Conservation (phyloP, 2,113 vertebrate genomes). For the Xiphias gladius region DNA sequence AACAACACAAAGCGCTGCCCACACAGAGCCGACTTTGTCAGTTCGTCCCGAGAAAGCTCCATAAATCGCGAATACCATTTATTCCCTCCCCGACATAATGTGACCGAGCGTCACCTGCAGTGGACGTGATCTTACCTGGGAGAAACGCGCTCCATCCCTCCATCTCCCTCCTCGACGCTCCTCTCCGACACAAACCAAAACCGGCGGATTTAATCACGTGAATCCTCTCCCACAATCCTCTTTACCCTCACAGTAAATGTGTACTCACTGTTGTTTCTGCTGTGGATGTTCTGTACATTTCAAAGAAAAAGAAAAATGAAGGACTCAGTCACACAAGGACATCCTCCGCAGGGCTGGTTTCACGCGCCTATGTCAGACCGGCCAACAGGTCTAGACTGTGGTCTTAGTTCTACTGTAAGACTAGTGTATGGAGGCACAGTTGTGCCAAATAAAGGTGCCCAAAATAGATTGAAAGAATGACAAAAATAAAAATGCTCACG, state of each 20-base stretch:
- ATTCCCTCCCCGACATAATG: not conserved
- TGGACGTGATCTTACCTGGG: conserved; percentile 39
- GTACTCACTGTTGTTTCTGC: not conserved
- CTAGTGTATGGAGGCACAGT: not conserved
- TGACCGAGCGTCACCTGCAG: not conserved
- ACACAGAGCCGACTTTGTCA: not conserved
- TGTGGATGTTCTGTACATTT: not conserved
- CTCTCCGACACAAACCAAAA: not conserved
- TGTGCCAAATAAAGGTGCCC: not conserved
- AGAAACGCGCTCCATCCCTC: conserved; percentile 10
- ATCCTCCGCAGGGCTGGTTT: conserved; percentile 42
- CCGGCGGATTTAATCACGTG: conserved; percentile 29
- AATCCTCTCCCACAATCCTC: conserved; percentile 20
- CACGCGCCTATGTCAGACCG: not conserved
- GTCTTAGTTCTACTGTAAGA: not conserved
- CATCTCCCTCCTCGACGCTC: not conserved
- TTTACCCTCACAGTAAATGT: not conserved
- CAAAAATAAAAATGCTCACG: not conserved
- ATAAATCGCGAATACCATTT: accelerated
- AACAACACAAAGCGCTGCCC: not conserved
- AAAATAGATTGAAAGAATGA: not conserved
- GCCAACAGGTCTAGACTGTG: not conserved
- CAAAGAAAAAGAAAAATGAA: not conserved
- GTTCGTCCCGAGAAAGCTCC: not conserved
- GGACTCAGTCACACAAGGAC: conserved; percentile 25